Base-by-base conservation (phyloP, 2,113 vertebrate genomes). In the Sclerurus mexicanus region DNA sequence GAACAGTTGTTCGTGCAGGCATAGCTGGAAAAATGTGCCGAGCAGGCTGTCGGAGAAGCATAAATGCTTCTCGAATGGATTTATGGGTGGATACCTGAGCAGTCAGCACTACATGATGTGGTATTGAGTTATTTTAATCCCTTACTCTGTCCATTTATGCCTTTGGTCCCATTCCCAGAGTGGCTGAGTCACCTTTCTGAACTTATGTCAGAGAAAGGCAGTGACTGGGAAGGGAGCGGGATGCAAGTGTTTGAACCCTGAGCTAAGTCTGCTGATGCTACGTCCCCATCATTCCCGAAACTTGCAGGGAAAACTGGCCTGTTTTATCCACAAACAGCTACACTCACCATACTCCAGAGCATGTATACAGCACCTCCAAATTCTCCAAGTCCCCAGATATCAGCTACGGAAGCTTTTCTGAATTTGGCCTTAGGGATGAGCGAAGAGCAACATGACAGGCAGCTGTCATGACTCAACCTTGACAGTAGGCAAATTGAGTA, bases 101-200 rank as follows among this genome's bases (percentile, higher is more conserved):
- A 79, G 76, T 95, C 96, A 96, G 93, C 80, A 72, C 23, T 88
- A 56, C n/a, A 28, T 68, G 76, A 90, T 92, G 52, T 53, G 37
- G 31, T 93, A 93, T 19, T 68, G 86, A 88, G 64, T 63, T 88
- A 93, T 93, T 97, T 95, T 96, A 95, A 60, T 95, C 40, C 69
- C 90, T 93, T 60, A 53, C n/a, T 68, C 72, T n/a, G n/a, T 72
- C 92, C 80, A 53, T 80, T 96, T 96, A 83, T 93, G 82, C 52
- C 55, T 90, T 95, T 96, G 95, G 90, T 88, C 55, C 60, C 80
- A 62, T 95, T 96, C 90, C 92, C 95, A 89, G 95, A 87, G 59
- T n/a, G 83, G 40, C 76, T 96, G 85, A 96, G 80, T 94, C 92
- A 95, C 86, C 64, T 88, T 79, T 55, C 72, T 60, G 88, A 90